phyloP scores from a whole-genome alignment of 1,140 invertebrate species.

The Delia radicum region DNA sequence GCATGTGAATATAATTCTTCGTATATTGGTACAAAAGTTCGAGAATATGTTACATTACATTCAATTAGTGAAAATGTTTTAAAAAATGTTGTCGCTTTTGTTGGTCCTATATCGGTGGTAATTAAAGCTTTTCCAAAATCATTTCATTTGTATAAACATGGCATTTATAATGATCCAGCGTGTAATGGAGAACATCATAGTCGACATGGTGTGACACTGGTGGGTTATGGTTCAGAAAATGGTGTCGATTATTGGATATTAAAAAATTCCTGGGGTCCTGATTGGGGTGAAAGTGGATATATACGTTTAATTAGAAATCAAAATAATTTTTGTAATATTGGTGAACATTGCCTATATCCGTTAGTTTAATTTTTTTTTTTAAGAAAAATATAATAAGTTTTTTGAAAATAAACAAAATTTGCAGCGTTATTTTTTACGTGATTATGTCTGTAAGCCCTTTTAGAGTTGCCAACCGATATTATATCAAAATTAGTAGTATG shows the following conservation, averaged over 20 bases:
- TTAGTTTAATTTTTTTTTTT: no score
- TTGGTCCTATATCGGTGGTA: conserved; percentile 85
- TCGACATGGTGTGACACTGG: conserved; percentile 77
- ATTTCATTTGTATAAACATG: conserved; percentile 71
- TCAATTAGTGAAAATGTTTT: conserved; percentile 77
- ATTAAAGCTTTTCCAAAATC: no score
- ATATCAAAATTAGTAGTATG: no score
- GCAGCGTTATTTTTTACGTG: no score
- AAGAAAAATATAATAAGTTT: not conserved
- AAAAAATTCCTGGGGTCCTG: conserved; percentile 76
- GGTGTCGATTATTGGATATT: conserved; percentile 65
- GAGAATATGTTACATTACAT: conserved; percentile 59
- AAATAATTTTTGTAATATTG: conserved; percentile 88
- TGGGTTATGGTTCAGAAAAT: conserved; percentile 66
- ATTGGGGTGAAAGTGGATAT: conserved; percentile 85
- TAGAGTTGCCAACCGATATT: no score
- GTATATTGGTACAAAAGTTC: conserved; percentile 73
- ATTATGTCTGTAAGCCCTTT: no score
- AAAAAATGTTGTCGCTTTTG: conserved; percentile 78
- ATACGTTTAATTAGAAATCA: conserved; percentile 87
- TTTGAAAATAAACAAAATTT: no score
- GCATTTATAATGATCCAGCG: conserved; percentile 63
- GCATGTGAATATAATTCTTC: conserved; percentile 71
- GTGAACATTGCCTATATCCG: conserved; percentile 50
- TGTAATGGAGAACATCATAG: conserved; percentile 76